phyloP scores from a whole-genome alignment of 2,888 invertebrate species.

The Allygus modestus region DNA sequence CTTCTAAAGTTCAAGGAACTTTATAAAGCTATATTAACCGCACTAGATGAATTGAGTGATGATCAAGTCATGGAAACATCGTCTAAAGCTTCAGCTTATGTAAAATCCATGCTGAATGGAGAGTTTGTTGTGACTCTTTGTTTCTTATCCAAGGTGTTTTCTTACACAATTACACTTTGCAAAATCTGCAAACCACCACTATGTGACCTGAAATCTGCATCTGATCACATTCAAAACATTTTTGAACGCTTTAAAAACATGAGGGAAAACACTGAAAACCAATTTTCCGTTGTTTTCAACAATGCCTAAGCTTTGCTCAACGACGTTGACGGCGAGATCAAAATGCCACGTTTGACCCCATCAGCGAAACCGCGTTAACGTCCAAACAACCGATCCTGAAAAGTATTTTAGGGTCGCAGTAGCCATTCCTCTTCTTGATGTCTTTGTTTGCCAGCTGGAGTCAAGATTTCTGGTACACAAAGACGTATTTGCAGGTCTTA shows the following conservation, averaged over 20 bases:
- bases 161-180: slow-evolving; percentile 33
- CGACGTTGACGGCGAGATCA: slow-evolving; percentile 37
- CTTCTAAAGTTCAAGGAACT: slow-evolving; percentile 47
- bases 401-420: slow-evolving; percentile 38
- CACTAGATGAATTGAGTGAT: slow-evolving; percentile 31
- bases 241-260: slow-evolving; percentile 28
- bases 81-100: slow-evolving; percentile 42
- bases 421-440: slow-evolving; percentile 39
- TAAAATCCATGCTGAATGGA: slow-evolving; percentile 22
- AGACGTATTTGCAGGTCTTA: slow-evolving; percentile 10
- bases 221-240: slow-evolving; percentile 36
- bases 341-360: slow-evolving; percentile 10
- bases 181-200: slow-evolving; percentile 11
- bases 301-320: slow-evolving; percentile 17
- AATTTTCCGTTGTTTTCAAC: slow-evolving; percentile 18
- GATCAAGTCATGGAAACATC: slow-evolving; percentile 39
- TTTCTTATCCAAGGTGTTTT: slow-evolving; percentile 36
- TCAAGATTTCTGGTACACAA: slow-evolving; percentile 32
- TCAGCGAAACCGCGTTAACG: slow-evolving; percentile 48
- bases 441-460: slow-evolving; percentile 11
- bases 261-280: slow-evolving; percentile 19
- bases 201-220: slow-evolving; percentile 39
- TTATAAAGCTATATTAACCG: slow-evolving; percentile 32
- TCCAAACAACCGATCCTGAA: slow-evolving; percentile 49
- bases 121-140: slow-evolving; percentile 34